Evolutionary conservation across 92 coral and sea anemone species (phyloP).

Genomic region (Phenganax marumi): DNA sequence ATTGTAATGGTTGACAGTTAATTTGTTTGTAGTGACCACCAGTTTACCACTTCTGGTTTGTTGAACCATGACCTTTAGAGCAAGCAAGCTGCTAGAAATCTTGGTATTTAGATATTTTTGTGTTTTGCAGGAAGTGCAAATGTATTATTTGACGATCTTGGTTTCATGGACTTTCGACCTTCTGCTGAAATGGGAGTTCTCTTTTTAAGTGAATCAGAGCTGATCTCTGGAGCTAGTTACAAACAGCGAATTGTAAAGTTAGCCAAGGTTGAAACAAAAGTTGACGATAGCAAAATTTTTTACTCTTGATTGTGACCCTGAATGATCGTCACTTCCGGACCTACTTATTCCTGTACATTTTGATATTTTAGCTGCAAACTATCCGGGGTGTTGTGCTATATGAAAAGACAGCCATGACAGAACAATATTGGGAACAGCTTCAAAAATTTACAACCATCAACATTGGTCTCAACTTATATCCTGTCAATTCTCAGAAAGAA

Average conservation of each 20-base stretch:
- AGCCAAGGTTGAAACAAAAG: conserved; percentile 65
- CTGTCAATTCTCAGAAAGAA: conserved; percentile 68
- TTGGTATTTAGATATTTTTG: background rate
- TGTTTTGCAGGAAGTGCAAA: conserved; percentile 50
- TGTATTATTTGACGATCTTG: conserved; percentile 78
- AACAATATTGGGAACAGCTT: conserved; percentile 78
- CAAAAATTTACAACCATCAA: conserved; percentile 82
- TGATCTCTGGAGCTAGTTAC: conserved; percentile 68
- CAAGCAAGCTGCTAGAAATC: no score
- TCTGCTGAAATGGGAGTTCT: conserved; percentile 74
- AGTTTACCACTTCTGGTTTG: no score
- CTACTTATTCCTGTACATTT: background rate
- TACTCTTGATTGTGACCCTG: background rate
- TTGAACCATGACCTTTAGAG: no score
- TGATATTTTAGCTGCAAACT: conserved; percentile 2
- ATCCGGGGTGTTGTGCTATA: conserved; percentile 64
- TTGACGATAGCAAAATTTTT: background rate
- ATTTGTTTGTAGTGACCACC: no score
- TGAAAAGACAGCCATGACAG: conserved; percentile 81
- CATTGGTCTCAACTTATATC: conserved; percentile 80
- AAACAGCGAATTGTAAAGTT: conserved; percentile 69
- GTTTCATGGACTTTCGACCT: conserved; percentile 80
- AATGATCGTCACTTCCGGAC: background rate
- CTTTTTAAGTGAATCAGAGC: conserved; percentile 80
- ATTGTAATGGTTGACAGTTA: background rate